Evolutionary conservation across 1,140 invertebrate species (phyloP).

Genomic region (Ceratina australensis): DNA sequence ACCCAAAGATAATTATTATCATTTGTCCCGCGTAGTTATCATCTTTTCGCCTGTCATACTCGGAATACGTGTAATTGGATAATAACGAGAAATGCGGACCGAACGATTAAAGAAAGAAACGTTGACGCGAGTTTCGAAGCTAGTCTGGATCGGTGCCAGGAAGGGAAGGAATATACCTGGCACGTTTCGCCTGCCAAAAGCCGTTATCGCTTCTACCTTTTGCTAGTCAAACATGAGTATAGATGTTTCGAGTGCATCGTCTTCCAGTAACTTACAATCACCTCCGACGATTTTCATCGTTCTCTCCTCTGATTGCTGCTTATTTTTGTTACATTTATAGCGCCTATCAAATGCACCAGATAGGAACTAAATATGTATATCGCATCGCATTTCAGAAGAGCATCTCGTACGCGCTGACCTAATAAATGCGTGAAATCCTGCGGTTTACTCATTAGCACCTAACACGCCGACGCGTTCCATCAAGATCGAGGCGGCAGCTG

Average conservation of each 20-base stretch:
- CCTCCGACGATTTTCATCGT: not conserved
- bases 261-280: not conserved
- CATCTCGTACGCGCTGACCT: no score
- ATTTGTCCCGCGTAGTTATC: not conserved
- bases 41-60: no score
- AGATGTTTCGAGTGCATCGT: not conserved
- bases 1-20: no score
- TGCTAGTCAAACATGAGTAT: not conserved
- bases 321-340: no score
- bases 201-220: constrained; percentile 19
- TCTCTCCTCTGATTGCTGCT: not conserved
- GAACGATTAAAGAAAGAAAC: constrained; percentile 38
- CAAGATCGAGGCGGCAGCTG: no score
- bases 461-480: not conserved
- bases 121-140: constrained; percentile 16
- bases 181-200: constrained; percentile 28
- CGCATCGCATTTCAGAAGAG: no score
- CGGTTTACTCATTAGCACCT: not conserved
- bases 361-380: no score
- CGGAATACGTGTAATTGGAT: not conserved
- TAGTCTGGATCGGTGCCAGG: constrained; percentile 28
- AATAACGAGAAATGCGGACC: not conserved
- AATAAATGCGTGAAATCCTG: no score
- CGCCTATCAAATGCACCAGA: no score
- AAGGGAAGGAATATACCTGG: constrained; percentile 14